Base-by-base conservation (phyloP, 2,113 vertebrate genomes). In the Neofelis nebulosa region DNA sequence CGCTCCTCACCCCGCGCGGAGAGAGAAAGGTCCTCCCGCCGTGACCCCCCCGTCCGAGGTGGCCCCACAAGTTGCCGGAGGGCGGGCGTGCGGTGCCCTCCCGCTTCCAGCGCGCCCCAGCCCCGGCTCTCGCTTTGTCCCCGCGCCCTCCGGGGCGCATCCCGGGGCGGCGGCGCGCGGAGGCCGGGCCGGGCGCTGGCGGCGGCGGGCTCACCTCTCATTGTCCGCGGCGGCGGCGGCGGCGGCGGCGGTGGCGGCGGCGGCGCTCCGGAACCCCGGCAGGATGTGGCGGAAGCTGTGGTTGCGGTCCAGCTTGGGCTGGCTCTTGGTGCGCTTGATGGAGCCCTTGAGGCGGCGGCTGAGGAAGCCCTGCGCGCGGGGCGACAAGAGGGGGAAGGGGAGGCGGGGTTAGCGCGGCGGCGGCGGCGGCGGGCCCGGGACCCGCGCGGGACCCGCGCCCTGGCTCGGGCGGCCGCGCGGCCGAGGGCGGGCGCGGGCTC, bases 311-410 rank as follows among this genome's bases (percentile, higher is more conserved):
- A 99, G 99, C 98, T 99, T 99, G 98, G 99, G 99, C 98, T 99
- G 99, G 99, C 99, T 99, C 99, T 99, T 99, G 98, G 99, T 99
- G 98, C 99, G 99, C 98, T 99, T 99, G 99, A 99, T 99, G 97
- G 99, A 99, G 98, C 99, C 99, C 98, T 99, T 99, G 98, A 99
- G 98, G 97, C 99, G 99, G 23, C 99, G 99, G 98, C 99, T 99
- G 98, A 99, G 99, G 98, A 99, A 99, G 80, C 99, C 99, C 99
- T 99, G 99, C 76, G 98, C 98, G 98, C 98, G 97, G 98, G 98
- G 98, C 94, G 97, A 97, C 97, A 98, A 98, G 98, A 97, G 78
- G 93, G 94, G 93, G 89, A 97, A 94, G 97, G 98, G 95, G 98
- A 99, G 98, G 99, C 97, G 98, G 98, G 98, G 98, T 98, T 84